These are phyloP conservation scores for Scaptomyza reducta DNA, from an alignment of 2,888 invertebrate species.

Conservation along the genomic window DNA sequence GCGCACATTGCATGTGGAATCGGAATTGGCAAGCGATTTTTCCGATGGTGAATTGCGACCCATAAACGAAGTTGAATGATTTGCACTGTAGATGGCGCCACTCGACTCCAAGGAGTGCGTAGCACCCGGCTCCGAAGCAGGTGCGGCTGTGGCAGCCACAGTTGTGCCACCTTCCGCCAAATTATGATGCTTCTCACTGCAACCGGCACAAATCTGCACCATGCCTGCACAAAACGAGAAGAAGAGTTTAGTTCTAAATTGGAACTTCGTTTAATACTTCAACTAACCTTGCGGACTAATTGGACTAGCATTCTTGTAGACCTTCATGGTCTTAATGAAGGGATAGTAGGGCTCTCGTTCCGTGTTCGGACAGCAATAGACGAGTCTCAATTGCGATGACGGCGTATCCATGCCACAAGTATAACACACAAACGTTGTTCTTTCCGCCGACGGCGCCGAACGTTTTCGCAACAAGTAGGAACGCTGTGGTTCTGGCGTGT, in stretches of 20 bases:
- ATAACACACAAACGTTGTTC: conserved; percentile 93
- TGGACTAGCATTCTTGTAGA: conserved; percentile 93
- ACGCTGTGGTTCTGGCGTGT: conserved; percentile 90
- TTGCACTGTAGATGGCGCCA: conserved; percentile 60
- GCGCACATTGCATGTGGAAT: conserved; percentile 83
- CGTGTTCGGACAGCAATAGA: conserved; percentile 93
- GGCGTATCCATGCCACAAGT: conserved; percentile 93
- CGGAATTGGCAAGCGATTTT: conserved; percentile 83
- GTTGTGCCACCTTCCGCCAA: conserved; percentile 84
- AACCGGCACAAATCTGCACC: conserved; percentile 94
- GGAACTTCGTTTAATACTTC: background rate
- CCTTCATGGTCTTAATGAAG: conserved; percentile 91
- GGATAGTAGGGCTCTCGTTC: conserved; percentile 96
- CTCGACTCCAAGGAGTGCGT: conserved; percentile 53
- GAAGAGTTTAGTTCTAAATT: conserved; percentile 4
- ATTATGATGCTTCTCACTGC: conserved; percentile 90
- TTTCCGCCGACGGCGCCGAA: conserved; percentile 87
- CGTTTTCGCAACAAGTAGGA: conserved; percentile 92
- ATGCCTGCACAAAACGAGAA: conserved; percentile 85
- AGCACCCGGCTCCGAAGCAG: conserved; percentile 37
- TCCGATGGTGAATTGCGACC: conserved; percentile 83
- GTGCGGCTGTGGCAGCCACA: conserved; percentile 56
- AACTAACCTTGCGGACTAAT: conserved; percentile 91
- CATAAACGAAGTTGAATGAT: conserved; percentile 49
- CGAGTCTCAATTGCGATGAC: conserved; percentile 91